phyloP scores from a whole-genome alignment of 2,888 invertebrate species.

The Agrochola litura region DNA sequence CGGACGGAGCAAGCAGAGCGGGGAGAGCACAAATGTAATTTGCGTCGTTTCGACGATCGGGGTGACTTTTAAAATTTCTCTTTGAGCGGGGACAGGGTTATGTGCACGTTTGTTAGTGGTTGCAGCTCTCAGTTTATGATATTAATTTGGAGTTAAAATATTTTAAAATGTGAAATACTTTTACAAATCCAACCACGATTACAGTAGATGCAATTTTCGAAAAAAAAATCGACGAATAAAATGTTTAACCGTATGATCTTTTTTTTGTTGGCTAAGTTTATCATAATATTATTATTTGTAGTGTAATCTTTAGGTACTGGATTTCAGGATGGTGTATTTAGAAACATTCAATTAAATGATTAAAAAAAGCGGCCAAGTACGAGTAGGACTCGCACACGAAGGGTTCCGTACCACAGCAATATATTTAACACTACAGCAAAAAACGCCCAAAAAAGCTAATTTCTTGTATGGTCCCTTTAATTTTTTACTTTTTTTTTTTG shows the following conservation, averaged over 20 bases:
- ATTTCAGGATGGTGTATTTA: background rate
- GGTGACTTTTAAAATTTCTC: constrained; percentile 58
- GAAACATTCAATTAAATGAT: background rate
- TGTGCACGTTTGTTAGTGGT: constrained; percentile 34
- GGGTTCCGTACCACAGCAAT: background rate
- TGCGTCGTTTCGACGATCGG: constrained; percentile 51
- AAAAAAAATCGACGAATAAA: background rate
- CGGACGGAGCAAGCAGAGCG: constrained; percentile 29
- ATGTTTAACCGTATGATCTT: background rate
- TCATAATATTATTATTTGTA: background rate
- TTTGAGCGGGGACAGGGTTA: constrained; percentile 51
- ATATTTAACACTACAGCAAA: background rate
- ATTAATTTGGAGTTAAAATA: constrained; percentile 11
- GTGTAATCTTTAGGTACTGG: background rate
- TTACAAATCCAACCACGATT: background rate
- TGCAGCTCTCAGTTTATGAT: constrained; percentile 21
- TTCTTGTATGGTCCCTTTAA: background rate
- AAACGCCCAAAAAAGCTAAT: background rate
- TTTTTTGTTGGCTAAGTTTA: background rate
- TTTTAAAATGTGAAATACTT: background rate
- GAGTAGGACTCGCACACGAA: background rate
- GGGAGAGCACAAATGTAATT: constrained; percentile 57
- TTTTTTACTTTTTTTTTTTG: background rate
- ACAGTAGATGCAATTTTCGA: background rate
- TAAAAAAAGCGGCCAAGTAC: background rate